These are phyloP conservation scores for Molorchus minor DNA, from an alignment of 2,888 invertebrate species.

Conservation along the genomic window DNA sequence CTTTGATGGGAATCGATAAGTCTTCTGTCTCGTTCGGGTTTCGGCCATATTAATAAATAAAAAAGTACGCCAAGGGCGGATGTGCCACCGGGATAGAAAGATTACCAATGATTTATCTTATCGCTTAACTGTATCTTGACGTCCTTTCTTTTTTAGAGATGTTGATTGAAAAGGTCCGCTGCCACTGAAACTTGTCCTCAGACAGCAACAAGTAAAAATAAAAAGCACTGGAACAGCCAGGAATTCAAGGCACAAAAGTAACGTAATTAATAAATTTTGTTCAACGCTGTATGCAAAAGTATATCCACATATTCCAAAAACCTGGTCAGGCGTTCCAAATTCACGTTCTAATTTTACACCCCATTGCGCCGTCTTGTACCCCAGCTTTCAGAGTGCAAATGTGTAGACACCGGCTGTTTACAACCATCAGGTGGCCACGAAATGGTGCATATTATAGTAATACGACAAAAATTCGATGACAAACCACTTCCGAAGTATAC, in stretches of 20 bases:
- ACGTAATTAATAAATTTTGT: no score
- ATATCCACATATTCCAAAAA: no score
- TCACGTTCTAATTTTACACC: no score
- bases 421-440: constrained; percentile 8
- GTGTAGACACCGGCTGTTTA: constrained; percentile 5
- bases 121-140: not conserved
- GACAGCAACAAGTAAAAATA: no score
- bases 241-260: no score
- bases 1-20: constrained; percentile 9
- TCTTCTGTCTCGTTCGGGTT: constrained; percentile 9
- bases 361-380: no score
- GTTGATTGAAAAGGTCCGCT: constrained; percentile 1
- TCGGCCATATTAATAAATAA: constrained; percentile 18
- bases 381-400: no score
- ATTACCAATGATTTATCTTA: not conserved
- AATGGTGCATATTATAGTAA: constrained; percentile 14
- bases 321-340: no score
- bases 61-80: not conserved
- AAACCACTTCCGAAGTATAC: no score
- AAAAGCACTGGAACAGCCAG: no score
- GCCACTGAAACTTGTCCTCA: no score
- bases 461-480: constrained; percentile 9
- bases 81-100: not conserved
- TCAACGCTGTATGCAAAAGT: no score
- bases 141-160: not conserved